These are phyloP conservation scores for Acheta domesticus DNA, from an alignment of 2,888 invertebrate species.

Conservation along the genomic window DNA sequence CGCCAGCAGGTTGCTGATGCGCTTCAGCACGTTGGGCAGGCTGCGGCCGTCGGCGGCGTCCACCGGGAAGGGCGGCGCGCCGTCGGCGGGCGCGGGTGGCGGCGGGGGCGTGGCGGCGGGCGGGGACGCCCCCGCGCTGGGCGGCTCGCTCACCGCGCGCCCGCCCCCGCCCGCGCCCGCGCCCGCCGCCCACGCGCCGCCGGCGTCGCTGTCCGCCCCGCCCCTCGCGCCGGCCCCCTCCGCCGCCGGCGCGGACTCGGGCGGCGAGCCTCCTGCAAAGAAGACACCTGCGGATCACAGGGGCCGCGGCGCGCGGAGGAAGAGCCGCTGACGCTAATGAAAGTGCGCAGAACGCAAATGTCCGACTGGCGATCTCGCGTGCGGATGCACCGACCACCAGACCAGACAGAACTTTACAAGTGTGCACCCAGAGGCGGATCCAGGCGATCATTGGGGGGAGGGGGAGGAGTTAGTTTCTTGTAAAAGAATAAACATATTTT, in stretches of 20 bases:
- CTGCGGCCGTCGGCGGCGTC: constrained; percentile 69
- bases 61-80: constrained; percentile 46
- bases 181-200: neutral
- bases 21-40: constrained; percentile 78
- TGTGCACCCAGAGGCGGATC: too few relatives aligned
- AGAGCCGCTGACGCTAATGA: too few relatives aligned
- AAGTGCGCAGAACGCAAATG: too few relatives aligned
- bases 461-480: too few relatives aligned
- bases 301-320: too few relatives aligned
- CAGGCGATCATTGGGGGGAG: too few relatives aligned
- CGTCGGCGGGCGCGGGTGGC: constrained; percentile 36
- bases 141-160: neutral
- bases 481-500: too few relatives aligned
- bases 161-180: neutral
- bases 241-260: neutral
- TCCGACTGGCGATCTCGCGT: too few relatives aligned
- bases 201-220: neutral
- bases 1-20: constrained; percentile 85
- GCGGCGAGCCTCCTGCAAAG: neutral
- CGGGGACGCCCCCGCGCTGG: neutral
- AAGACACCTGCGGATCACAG: too few relatives aligned
- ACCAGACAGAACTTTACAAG: too few relatives aligned
- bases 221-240: neutral
- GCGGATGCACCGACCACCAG: too few relatives aligned
- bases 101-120: constrained; percentile 39